Base-by-base conservation (phyloP, 2,797 vertebrate species). In the Selene dorsalis region DNA sequence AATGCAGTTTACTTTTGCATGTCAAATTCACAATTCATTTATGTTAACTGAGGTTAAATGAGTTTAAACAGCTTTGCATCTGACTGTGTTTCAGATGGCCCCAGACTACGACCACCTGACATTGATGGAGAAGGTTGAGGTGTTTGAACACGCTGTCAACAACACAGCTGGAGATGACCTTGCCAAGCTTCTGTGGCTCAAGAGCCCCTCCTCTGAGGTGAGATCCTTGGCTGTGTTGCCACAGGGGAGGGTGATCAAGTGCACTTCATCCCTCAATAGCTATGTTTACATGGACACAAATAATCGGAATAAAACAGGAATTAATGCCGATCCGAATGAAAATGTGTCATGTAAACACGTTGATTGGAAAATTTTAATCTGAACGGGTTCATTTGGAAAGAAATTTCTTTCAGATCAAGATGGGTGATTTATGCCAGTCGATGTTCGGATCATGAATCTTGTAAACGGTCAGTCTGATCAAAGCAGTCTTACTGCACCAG, bases 51-150 rank as follows among this genome's bases (percentile, higher is more conserved):
- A 0, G 17, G 4, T 26, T 63, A 2, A 9, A 39, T 45, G 20
- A 2, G 18, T 52, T 18, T 45, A 39, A 39, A 41, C 13, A 12
- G 8, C 12, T 11, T 59, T 69, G 35, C 26, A 32, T 70, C 38
- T 18, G 24, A 16, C 22, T 79, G 62, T 52, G 3, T 71, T 88
- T 53, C 82, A 99, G 98, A 99, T 99, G 98, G 98, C 98, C 62
- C 98, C 98, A 0, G 98, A 99, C 94, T 99, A 99, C 1, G 98
- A 99, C 86, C 98, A 99, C 91, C 93, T 99, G 86, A 99, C 98
- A 0, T 95, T 99, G 87, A 99, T 99, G 98, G 98, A 99, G 95
- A 99, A 99, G 87, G 98, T 99, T 22, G 98, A 99, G 91, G 98
- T 99, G 83, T 99, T 99, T 69, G 98, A 99, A 70, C 98, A 99